These are phyloP conservation scores for Margaritifera margaritifera DNA, from an alignment of 2,888 invertebrate genomes.

Conservation along the genomic window DNA sequence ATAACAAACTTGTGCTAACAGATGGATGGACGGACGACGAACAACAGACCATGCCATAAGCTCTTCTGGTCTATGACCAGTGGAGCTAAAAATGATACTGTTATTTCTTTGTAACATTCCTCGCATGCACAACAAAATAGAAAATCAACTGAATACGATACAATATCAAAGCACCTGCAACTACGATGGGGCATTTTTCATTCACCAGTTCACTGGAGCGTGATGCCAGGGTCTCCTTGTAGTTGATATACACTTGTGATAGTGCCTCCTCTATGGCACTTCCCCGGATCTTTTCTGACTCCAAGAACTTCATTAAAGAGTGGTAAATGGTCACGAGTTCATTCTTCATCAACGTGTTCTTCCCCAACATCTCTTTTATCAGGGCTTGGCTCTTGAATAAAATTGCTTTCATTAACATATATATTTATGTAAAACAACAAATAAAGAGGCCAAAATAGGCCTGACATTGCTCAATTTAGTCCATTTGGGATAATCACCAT, in stretches of 20 bases:
- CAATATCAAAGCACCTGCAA: conserved; percentile 37
- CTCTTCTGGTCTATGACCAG: too few relatives aligned
- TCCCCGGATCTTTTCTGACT: conserved; percentile 10
- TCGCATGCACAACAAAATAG: too few relatives aligned
- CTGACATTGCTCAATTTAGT: too few relatives aligned
- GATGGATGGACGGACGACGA: too few relatives aligned
- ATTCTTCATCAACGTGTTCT: conserved; percentile 38
- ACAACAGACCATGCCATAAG: too few relatives aligned
- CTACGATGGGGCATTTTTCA: conserved; percentile 51
- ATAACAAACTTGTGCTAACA: too few relatives aligned
- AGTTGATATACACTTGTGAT: conserved; percentile 27
- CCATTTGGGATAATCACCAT: too few relatives aligned
- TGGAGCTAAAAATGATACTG: too few relatives aligned
- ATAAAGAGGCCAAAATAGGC: too few relatives aligned
- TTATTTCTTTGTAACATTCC: too few relatives aligned
- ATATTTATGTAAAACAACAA: too few relatives aligned
- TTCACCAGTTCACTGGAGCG: conserved; percentile 34
- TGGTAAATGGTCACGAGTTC: conserved; percentile 39
- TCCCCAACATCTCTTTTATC: conserved; percentile 41
- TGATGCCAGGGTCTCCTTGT: conserved; percentile 12
- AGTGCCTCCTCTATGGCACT: conserved; percentile 27
- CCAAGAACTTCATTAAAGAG: conserved; percentile 30
- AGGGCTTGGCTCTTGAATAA: conserved; percentile 20
- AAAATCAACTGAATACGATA: background rate
- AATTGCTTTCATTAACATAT: too few relatives aligned